Conservation (phyloP, 2,888 invertebrate genomes). For the Oscheius sp. region DNA sequence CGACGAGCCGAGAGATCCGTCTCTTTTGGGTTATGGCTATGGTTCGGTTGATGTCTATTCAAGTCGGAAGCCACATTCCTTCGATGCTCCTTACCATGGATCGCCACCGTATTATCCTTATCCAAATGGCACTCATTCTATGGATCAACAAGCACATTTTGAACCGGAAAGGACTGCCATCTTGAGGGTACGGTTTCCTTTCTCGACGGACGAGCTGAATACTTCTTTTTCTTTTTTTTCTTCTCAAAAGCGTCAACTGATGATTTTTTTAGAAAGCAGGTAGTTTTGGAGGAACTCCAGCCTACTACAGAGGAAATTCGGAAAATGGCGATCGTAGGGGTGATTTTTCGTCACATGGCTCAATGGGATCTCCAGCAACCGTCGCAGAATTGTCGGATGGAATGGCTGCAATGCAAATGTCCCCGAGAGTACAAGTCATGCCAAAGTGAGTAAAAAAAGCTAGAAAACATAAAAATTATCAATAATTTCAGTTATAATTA, state of each 20-base stretch:
- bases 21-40: background rate
- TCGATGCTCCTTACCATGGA: background rate
- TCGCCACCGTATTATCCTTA: background rate
- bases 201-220: too few species aligned
- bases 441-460: background rate
- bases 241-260: too few species aligned
- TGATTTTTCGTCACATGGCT: constrained; percentile 21
- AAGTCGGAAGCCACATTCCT: constrained; percentile 24
- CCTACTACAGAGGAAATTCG: constrained; percentile 32
- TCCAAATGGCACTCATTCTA: background rate
- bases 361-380: constrained; percentile 17
- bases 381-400: constrained; percentile 13
- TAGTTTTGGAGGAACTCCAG: constrained; percentile 49
- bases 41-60: constrained; percentile 20
- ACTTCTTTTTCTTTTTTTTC: too few species aligned
- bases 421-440: background rate
- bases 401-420: constrained; percentile 10
- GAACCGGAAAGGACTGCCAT: constrained; percentile 24
- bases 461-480: background rate
- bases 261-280: constrained; percentile 52
- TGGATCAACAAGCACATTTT: constrained; percentile 4
- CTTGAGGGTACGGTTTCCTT: constrained; percentile 15
- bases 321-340: background rate
- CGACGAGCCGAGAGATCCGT: constrained; percentile 15
- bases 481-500: constrained; percentile 13